Evolutionary conservation across 1,140 invertebrate genomes (phyloP), one percentile per base, ranked within the genome.

Genomic region (Heliothis virescens): DNA sequence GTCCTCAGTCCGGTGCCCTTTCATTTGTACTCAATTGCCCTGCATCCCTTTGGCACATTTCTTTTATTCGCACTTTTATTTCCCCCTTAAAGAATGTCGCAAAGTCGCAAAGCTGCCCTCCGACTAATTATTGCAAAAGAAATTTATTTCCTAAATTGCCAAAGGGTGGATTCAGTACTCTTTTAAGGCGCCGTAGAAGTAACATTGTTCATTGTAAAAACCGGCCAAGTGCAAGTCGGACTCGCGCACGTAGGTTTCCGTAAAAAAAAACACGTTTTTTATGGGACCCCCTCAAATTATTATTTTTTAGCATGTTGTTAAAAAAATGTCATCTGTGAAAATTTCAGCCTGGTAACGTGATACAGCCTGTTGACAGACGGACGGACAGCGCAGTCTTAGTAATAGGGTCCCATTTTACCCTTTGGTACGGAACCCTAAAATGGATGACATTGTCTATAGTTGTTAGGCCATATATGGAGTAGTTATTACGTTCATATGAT

Each of bases 1-100:
- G 84, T 86, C 78, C 82, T 83, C 78, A 86, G 89, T 87, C 90
- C 87, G 84, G 85, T 83, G 86, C 89, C 92, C 90, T 89, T 90
- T 89, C 89, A 89, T 91, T 89, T 89, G 88, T 85, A 85, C 90
- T 86, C 90, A 91, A 92, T 92, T 90, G 91, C 87, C 85, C 87
- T 86, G 87, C 87, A 91, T 87, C 88, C 89, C 89, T 91, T 90
- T 89, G 79, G 85, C 88, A 87, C 89, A 85, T 92, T 93, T 93
- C 90, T 90, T 93, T 92, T 91, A 89, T 90, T 90, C 85, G 78
- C 85, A 87, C 86, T 89, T 92, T 91, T 91, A 89, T 86, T 90
- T 89, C 82, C 84, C 87, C 88, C 85, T 88, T 86, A 81, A 86
- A 92, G 85, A 79, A 79, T 18, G 60, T 62, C 79, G 80, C 82